phyloP scores from a whole-genome alignment of 2,888 invertebrate genomes.

The Clistopyga incitator region DNA sequence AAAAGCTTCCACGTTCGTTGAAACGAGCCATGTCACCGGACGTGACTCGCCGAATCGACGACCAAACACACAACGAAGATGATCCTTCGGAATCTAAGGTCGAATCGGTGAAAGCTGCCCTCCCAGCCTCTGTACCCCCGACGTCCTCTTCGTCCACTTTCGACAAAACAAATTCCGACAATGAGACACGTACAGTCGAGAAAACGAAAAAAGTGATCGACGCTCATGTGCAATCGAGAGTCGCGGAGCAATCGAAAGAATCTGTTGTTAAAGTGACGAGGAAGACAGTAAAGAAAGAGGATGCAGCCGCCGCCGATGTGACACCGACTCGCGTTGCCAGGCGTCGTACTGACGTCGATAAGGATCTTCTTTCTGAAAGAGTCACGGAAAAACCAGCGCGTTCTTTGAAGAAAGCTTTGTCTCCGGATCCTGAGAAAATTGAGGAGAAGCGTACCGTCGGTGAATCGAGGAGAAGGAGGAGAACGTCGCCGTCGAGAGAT shows the following conservation, averaged over 20 bases:
- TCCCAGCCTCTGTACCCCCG: background rate
- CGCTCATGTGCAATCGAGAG: background rate
- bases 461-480: conserved; percentile 18
- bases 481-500: conserved; percentile 40
- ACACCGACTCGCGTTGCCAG: background rate
- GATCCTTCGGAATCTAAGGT: conserved; percentile 16
- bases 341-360: conserved; percentile 35
- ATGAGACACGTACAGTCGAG: background rate
- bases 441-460: conserved; percentile 1
- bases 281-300: conserved; percentile 6
- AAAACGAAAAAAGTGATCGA: conserved; percentile 14
- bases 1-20: conserved; percentile 19
- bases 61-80: conserved; percentile 65
- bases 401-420: conserved; percentile 15
- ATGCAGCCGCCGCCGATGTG: background rate
- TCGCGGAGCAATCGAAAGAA: conserved; percentile 8
- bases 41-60: conserved; percentile 51
- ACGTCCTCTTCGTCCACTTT: background rate
- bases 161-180: background rate
- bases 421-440: conserved; percentile 24
- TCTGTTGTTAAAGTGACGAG: background rate
- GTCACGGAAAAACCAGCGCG: conserved; percentile 8
- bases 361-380: conserved; percentile 22
- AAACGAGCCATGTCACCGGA: conserved; percentile 58
- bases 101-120: background rate